Evolutionary conservation across 2,797 vertebrate species (phyloP), one percentile per base, ranked within the genome.

Genomic region (Muscicapa striata): DNA sequence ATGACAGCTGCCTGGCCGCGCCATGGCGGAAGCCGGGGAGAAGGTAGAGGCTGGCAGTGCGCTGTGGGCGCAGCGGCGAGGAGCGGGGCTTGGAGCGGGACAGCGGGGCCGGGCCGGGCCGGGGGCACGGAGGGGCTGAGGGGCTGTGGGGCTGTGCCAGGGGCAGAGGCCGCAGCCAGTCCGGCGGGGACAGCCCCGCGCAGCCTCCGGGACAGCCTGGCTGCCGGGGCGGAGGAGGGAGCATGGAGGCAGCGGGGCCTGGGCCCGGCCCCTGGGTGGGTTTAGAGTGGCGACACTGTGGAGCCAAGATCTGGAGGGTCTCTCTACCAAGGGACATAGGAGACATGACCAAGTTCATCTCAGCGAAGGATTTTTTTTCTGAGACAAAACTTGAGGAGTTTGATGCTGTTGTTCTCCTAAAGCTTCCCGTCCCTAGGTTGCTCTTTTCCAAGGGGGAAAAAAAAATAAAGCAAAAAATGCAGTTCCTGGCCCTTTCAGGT

Each of bases 1-100:
- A 95, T 99, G 99, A 99, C 73, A 84, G 84, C 41, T 20, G 8
- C 5, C 32, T 1, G 41, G 63, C 63, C 21, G 75, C 62, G 90
- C 85, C 79, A 99, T 99, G 99, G 98, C 98, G 98, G 98, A 99
- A 98, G 97, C 98, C 6, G 97, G 97, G 72, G 97, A 98, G 79
- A 98, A 98, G 99, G 99, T 83, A 82, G 18, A 20, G 69, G 1
- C 4, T 16, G 21, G 41, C 7, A 27, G 32, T 6, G 24, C 17
- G 0, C 17, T 19, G 46, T 13, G 62, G 26, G 24, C 6, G 46
- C 40, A 8, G 61, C 10, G 62, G 40, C n/a, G 20, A 45, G 52
- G 17, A 74, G n/a, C 4, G 59, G 32, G 51, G 38, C 67, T 34
- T 4, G 18, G 26, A 40, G 49, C 8, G 14, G 52, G 41, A 55